Percentiles rank a stretch among this genome's conserved stretches.
Evolutionary conservation across 2,888 invertebrate genomes (phyloP).

Genomic region (Tipula unca): DNA sequence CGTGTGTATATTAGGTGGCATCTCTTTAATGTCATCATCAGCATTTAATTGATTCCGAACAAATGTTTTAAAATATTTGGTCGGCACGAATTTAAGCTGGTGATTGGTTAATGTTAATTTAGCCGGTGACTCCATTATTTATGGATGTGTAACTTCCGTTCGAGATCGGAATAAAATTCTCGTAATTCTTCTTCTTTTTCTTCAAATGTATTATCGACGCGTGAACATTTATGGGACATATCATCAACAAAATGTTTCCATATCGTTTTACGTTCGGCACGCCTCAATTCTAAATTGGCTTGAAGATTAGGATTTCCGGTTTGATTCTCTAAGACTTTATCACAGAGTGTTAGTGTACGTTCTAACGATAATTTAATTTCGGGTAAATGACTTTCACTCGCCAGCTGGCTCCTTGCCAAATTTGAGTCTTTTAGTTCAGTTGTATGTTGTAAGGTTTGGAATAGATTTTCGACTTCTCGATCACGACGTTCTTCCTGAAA

Average conservation of each 20-base stretch:
- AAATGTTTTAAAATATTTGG: background rate
- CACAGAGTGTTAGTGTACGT: conserved; percentile 54
- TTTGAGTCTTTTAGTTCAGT: conserved; percentile 70
- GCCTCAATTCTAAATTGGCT: conserved; percentile 42
- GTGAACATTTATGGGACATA: conserved; percentile 64
- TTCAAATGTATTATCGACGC: conserved; percentile 68
- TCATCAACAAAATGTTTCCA: conserved; percentile 72
- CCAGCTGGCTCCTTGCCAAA: conserved; percentile 56
- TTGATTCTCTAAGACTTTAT: conserved; percentile 53
- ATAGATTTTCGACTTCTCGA: conserved; percentile 68
- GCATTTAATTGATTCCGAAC: background rate
- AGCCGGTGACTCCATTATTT: conserved; percentile 30
- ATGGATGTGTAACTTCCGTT: conserved; percentile 59
- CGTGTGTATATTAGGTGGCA: conserved; percentile 27
- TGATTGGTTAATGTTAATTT: background rate
- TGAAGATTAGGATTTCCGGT: conserved; percentile 47
- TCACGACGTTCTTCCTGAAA: conserved; percentile 67
- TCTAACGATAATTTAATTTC: conserved; percentile 56
- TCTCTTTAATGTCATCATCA: background rate
- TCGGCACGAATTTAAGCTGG: background rate
- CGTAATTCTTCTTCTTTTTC: conserved; percentile 69
- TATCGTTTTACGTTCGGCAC: conserved; percentile 49
- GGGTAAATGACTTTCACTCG: conserved; percentile 52
- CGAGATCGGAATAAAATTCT: conserved; percentile 65
- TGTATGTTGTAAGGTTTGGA: conserved; percentile 64